These are phyloP conservation scores for Cephalopholis sonnerati DNA, from an alignment of 2,113 vertebrate species.

Conservation along the genomic window DNA sequence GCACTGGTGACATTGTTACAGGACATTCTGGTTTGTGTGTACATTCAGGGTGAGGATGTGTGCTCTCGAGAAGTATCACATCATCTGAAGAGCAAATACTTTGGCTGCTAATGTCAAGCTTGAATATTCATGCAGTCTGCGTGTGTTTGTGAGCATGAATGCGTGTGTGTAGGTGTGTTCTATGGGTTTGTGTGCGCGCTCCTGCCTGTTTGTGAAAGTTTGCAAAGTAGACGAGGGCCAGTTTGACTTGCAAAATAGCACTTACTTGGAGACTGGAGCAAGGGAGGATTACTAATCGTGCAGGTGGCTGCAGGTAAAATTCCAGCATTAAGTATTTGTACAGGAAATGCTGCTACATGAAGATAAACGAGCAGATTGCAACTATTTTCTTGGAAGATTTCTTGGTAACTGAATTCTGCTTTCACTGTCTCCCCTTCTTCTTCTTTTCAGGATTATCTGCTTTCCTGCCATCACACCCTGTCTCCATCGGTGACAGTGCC, in stretches of 20 bases:
- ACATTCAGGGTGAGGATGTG: conserved; percentile 75
- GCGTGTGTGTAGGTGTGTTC: conserved; percentile 45
- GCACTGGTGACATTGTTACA: conserved; percentile 58
- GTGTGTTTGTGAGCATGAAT: conserved; percentile 10
- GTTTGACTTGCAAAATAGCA: conserved; percentile 87
- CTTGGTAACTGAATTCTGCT: not conserved
- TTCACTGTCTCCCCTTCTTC: conserved; percentile 9
- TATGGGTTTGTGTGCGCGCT: conserved; percentile 57
- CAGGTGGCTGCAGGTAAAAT: conserved; percentile 44
- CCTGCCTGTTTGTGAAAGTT: conserved; percentile 69
- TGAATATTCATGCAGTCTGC: conserved; percentile 47
- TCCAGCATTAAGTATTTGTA: not conserved
- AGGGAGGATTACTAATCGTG: conserved; percentile 13
- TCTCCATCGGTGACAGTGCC: conserved; percentile 67
- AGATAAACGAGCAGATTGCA: not conserved
- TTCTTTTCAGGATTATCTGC: conserved; percentile 56
- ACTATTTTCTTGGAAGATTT: not conserved
- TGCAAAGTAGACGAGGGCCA: conserved; percentile 82
- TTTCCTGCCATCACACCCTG: conserved; percentile 64
- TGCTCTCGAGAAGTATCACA: conserved; percentile 36
- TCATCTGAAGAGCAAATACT: conserved; percentile 65
- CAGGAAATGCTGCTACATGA: not conserved
- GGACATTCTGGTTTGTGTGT: conserved; percentile 80
- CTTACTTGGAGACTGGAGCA: conserved; percentile 51
- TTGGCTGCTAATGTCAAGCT: conserved; percentile 33